phyloP scores from a whole-genome alignment of 2,888 invertebrate genomes.

The Euspilapteryx auroguttella region DNA sequence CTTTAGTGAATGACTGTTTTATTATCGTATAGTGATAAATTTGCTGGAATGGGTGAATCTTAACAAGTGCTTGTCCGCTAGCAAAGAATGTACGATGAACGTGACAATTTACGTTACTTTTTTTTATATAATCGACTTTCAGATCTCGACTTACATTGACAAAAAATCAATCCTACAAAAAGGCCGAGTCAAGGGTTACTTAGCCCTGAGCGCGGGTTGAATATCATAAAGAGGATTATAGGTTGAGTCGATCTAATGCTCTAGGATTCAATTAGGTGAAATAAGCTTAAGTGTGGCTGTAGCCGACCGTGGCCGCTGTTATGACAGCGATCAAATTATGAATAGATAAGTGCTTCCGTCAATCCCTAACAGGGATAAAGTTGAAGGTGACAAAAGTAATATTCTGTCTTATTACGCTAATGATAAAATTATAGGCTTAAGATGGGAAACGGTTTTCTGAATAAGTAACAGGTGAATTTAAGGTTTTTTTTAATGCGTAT shows the following conservation, averaged over 20 bases:
- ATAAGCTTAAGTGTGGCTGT: conserved; percentile 56
- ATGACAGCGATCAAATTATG: conserved; percentile 54
- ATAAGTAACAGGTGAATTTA: too few relatives aligned
- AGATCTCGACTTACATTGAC: conserved; percentile 8
- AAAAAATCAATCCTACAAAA: conserved; percentile 28
- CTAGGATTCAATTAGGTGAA: conserved; percentile 59
- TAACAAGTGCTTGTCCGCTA: too few relatives aligned
- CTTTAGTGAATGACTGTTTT: too few relatives aligned
- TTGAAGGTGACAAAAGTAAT: conserved; percentile 3
- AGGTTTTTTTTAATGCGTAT: too few relatives aligned
- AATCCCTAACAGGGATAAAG: background rate
- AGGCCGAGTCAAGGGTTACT: conserved; percentile 23
- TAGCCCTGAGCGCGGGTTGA: conserved; percentile 46
- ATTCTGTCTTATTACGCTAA: conserved; percentile 1
- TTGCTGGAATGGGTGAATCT: too few relatives aligned
- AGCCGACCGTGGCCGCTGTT: conserved; percentile 58
- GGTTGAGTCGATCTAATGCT: conserved; percentile 41
- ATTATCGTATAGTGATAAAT: too few relatives aligned
- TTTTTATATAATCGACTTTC: conserved; percentile 1
- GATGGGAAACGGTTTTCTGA: too few relatives aligned
- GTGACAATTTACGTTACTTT: too few relatives aligned
- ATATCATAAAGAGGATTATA: conserved; percentile 52
- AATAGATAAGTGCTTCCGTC: conserved; percentile 15
- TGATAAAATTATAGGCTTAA: background rate
- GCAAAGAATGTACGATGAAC: too few relatives aligned